phyloP scores from a whole-genome alignment of 2,797 vertebrate species.

The Uromys caudimaculatus region DNA sequence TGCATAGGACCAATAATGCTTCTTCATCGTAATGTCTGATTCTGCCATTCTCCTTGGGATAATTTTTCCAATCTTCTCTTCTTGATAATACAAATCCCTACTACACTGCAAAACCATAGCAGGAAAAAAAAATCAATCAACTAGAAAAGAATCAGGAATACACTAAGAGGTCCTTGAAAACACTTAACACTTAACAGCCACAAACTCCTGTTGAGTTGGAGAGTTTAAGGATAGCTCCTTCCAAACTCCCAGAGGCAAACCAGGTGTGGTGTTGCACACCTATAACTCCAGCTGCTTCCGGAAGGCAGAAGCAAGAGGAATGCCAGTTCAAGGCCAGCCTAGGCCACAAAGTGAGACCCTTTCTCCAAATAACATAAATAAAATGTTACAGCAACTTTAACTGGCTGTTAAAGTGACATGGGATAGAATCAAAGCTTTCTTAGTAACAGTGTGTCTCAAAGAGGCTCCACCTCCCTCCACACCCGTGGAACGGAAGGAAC shows the following conservation, averaged over 20 bases:
- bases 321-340: background rate
- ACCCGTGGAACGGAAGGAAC: background rate
- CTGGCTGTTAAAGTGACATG: background rate
- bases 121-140: background rate
- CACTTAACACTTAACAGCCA: background rate
- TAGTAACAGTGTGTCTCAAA: background rate
- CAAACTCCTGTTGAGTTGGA: background rate
- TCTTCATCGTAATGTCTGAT: background rate
- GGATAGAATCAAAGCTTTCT: background rate
- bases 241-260: background rate
- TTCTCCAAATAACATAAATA: background rate
- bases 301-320: background rate
- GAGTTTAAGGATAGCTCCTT: background rate
- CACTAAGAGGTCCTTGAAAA: background rate
- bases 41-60: background rate
- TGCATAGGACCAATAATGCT: background rate
- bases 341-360: background rate
- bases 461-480: background rate
- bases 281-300: background rate
- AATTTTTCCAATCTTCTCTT: constrained; percentile 2
- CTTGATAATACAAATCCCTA: constrained; percentile 12
- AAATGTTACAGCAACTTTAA: background rate
- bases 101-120: background rate
- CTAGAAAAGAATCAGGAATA: background rate
- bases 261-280: background rate